Evolutionary conservation across 2,797 vertebrate genomes (phyloP).

Genomic region (Sebastes itinus): DNA sequence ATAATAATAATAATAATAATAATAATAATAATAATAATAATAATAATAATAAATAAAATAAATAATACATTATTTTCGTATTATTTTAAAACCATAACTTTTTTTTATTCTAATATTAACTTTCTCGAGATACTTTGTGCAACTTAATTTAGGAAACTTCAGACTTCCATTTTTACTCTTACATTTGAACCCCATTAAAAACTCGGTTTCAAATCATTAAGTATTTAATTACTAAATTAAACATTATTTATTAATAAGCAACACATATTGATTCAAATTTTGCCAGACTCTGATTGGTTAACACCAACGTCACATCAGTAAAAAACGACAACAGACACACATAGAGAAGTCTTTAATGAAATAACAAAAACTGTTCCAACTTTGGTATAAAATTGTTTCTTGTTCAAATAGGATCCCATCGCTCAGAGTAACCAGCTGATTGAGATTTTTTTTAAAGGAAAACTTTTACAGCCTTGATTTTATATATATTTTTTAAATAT

Average conservation of each 20-base stretch:
- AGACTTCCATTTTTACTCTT: not conserved
- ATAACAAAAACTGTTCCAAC: not conserved
- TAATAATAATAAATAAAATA: no score
- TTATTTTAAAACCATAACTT: not conserved
- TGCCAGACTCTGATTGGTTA: not conserved
- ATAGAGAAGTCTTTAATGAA: not conserved
- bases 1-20: no score
- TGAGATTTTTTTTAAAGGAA: not conserved
- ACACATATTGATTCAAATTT: no score
- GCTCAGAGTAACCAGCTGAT: not conserved
- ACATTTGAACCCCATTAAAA: not conserved
- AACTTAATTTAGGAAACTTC: not conserved
- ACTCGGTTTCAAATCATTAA: rapidly evolving
- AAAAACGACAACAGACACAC: not conserved
- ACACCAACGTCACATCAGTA: not conserved
- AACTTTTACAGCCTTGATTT: not conserved
- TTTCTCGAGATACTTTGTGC: not conserved
- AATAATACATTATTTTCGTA: not conserved
- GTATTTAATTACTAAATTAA: not conserved
- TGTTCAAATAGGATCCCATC: not conserved
- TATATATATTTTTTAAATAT: not conserved
- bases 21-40: no score
- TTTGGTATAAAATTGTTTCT: not conserved
- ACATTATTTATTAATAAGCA: no score
- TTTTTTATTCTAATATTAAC: no score